A percentile compares a stretch with the other conserved stretches of the same genome.
Evolutionary conservation across 2,113 vertebrate species (phyloP).

Genomic region (Illadopsis cleaveri): DNA sequence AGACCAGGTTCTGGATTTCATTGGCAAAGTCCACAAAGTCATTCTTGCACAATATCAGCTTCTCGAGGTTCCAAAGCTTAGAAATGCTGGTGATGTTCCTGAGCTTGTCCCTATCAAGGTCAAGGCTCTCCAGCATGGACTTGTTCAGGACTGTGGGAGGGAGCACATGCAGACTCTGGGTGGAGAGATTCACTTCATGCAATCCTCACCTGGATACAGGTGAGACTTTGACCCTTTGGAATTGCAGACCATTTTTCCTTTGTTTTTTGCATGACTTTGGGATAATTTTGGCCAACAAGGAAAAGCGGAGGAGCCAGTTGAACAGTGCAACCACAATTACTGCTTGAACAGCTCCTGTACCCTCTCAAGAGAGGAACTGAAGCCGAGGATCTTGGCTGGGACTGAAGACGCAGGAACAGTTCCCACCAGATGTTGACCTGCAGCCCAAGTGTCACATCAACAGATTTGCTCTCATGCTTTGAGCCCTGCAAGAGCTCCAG

Average conservation of each 20-base stretch:
- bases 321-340: background rate
- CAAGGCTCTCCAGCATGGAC: background rate
- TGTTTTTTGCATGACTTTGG: background rate
- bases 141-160: background rate
- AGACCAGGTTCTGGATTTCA: slow-evolving; percentile 61
- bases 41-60: slow-evolving; percentile 69
- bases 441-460: rapidly evolving
- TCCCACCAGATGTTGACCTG: background rate
- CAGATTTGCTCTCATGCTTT: background rate
- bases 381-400: background rate
- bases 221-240: background rate
- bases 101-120: slow-evolving; percentile 65
- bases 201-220: background rate
- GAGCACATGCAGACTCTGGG: slow-evolving; percentile 32
- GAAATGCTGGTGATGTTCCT: slow-evolving; percentile 34
- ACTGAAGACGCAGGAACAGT: background rate
- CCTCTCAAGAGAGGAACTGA: background rate
- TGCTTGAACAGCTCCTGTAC: background rate
- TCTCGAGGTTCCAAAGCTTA: slow-evolving; percentile 57
- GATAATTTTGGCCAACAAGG: background rate
- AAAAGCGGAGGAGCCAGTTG: background rate
- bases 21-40: slow-evolving; percentile 63
- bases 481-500: background rate
- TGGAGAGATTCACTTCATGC: background rate
- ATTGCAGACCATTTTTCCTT: background rate